A percentile compares a stretch with the other conserved stretches of the same genome.
phyloP scores from a whole-genome alignment of 2,113 vertebrate genomes.

The Scytalopus superciliaris region DNA sequence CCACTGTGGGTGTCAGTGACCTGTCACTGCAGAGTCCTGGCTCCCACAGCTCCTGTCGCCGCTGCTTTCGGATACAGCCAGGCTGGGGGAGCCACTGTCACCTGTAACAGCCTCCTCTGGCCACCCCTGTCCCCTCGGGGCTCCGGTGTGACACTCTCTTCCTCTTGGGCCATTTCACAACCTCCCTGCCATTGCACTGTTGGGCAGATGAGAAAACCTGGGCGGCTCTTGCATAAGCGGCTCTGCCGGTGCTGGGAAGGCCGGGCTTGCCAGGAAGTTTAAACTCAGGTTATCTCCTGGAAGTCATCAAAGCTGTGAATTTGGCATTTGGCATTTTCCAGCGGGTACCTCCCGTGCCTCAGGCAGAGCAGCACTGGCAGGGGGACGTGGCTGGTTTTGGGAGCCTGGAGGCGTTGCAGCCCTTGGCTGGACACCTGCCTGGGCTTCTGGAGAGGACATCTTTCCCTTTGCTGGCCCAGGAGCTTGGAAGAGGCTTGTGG shows the following conservation, averaged over 20 bases:
- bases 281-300: neutral
- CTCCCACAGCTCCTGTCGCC: neutral
- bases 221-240: neutral
- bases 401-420: neutral
- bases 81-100: neutral
- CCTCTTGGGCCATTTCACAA: neutral
- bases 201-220: neutral
- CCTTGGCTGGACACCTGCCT: neutral
- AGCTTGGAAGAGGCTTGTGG: neutral
- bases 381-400: neutral
- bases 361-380: fast-evolving
- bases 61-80: fast-evolving
- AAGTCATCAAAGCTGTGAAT: neutral
- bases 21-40: fast-evolving
- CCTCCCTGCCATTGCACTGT: neutral
- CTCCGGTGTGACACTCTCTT: neutral
- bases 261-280: neutral
- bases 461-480: neutral
- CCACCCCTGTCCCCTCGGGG: neutral
- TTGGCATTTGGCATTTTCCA: neutral
- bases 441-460: neutral
- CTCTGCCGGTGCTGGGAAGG: neutral
- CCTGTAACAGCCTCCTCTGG: fast-evolving
- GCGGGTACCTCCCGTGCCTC: neutral
- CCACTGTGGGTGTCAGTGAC: fast-evolving